Evolutionary conservation across 2,888 invertebrate species (phyloP).

Genomic region (Tetramorium bicarinatum): DNA sequence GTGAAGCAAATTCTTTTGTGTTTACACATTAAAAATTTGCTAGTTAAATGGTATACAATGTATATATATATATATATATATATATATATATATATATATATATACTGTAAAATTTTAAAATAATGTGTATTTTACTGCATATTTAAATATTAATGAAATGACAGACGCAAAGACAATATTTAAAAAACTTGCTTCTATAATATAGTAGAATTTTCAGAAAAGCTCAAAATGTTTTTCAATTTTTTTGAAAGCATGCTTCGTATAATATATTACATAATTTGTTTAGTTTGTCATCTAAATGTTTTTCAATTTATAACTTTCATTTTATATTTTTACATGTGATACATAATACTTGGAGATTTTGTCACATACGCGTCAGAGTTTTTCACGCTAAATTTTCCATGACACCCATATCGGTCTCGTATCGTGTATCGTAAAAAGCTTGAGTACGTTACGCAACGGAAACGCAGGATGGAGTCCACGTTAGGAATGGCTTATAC

Average conservation of each 20-base stretch:
- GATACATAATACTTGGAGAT: not conserved
- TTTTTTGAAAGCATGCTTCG: not conserved
- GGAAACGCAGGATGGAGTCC: not conserved
- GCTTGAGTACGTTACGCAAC: conserved; percentile 5
- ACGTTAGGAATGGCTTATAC: conserved; percentile 10
- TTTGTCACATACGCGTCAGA: not conserved
- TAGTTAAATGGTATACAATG: not conserved
- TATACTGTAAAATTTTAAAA: not conserved
- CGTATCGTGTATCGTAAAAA: conserved; percentile 20
- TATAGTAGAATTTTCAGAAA: not conserved
- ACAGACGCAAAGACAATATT: not conserved
- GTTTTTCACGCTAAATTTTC: conserved; percentile 4
- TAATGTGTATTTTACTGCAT: not conserved
- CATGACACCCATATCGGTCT: not conserved
- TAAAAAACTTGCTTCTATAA: not conserved
- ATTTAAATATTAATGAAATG: not conserved
- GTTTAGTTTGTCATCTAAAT: not conserved
- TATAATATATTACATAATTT: conserved; percentile 3
- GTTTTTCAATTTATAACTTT: not conserved
- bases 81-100: not conserved
- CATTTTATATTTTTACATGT: not conserved
- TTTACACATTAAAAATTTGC: not conserved
- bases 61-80: too few relatives aligned
- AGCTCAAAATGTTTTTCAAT: not conserved
- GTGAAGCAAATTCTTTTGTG: not conserved